A percentile compares a stretch with the other conserved stretches of the same genome.
Evolutionary conservation across 2,888 invertebrate species (phyloP).

Genomic region (Cremastinae sp.): DNA sequence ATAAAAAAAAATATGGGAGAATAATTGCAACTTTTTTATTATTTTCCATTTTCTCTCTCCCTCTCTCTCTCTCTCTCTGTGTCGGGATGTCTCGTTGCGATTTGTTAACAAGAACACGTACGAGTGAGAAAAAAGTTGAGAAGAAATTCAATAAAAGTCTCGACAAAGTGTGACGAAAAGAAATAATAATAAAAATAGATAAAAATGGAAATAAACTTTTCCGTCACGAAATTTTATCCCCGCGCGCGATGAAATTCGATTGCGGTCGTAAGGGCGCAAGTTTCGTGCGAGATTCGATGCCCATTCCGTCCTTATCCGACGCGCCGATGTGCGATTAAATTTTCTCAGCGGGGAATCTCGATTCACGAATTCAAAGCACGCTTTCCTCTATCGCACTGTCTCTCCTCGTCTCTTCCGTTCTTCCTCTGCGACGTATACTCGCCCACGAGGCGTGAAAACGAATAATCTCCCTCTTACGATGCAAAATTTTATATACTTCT

Average conservation of each 20-base stretch:
- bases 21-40: too few relatives aligned
- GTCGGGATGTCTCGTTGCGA: too few relatives aligned
- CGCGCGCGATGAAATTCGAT: not conserved
- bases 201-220: too few relatives aligned
- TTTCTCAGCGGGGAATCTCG: conserved; percentile 49
- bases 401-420: conserved; percentile 74
- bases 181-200: too few relatives aligned
- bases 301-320: not conserved
- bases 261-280: not conserved
- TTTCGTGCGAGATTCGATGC: not conserved
- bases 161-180: too few relatives aligned
- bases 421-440: conserved; percentile 61
- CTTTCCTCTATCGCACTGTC: conserved; percentile 39
- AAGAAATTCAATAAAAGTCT: not conserved
- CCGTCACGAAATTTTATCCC: not conserved
- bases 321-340: not conserved
- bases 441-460: conserved; percentile 37
- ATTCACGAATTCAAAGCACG: conserved; percentile 74
- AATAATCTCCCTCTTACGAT: conserved; percentile 10
- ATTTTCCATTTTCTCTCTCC: too few relatives aligned
- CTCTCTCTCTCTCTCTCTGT: too few relatives aligned
- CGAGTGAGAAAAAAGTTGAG: not conserved
- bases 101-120: not conserved
- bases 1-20: too few relatives aligned
- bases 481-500: too few relatives aligned